A percentile compares a stretch with the other conserved stretches of the same genome.
Conservation (phyloP, 2,113 vertebrate genomes). For the Columbina picui region DNA sequence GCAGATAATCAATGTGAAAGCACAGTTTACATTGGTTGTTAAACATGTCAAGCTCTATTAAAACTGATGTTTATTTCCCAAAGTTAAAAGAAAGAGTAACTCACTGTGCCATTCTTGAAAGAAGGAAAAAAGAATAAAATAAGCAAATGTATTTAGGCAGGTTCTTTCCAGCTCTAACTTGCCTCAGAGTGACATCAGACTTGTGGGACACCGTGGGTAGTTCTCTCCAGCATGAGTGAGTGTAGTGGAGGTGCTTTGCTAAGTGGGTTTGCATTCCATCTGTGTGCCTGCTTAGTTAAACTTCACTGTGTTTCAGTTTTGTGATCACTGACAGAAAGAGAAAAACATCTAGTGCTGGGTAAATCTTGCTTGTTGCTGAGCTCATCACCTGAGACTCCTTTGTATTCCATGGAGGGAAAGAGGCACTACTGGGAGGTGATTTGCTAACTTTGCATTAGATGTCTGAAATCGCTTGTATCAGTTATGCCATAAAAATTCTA, state of each 20-base stretch:
- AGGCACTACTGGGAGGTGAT: background rate
- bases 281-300: background rate
- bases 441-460: background rate
- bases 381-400: background rate
- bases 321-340: background rate
- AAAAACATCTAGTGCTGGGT: background rate
- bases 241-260: background rate
- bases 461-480: background rate
- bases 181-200: background rate
- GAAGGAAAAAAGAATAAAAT: rapidly evolving
- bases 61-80: constrained; percentile 17
- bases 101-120: background rate
- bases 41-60: constrained; percentile 26
- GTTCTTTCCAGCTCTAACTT: background rate
- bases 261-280: background rate
- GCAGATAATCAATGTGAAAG: constrained; percentile 34
- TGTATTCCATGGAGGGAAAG: background rate
- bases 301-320: background rate
- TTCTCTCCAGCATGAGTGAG: rapidly evolving
- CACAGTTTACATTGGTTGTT: constrained; percentile 17
- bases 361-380: background rate
- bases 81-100: background rate
- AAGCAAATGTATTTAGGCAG: background rate
- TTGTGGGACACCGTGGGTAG: background rate
- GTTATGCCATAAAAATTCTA: background rate